Evolutionary conservation across 2,888 invertebrate genomes (phyloP), one percentile per base, ranked within the genome.

Genomic region (Agriopis leucophaearia): DNA sequence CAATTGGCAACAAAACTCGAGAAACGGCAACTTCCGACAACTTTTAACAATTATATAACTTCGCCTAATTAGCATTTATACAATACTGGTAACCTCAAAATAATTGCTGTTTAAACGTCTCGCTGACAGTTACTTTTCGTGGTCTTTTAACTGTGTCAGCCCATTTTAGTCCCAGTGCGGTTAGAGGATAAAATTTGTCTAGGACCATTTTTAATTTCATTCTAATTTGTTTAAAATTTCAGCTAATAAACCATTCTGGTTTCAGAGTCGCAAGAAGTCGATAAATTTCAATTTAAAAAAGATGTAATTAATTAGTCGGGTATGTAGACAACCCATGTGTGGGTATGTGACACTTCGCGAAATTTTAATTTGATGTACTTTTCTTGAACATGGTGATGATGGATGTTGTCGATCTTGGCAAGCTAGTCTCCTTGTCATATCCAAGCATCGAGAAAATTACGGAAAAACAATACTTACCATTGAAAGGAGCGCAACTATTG

Each of bases 31-130:
- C 47, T 66, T 62, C 62, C 57, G 40, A 51, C 48, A 66, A 66
- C 66, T 66, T 57, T 45, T 62, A 51, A 52, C 62, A 62, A 66
- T 66, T 66, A 13, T 48, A 66, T 61, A 66, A 66, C 61, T 66
- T 66, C 35, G 16, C 42, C 36, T 59, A 63, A 67, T 67, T 64
- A 68, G 64, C 68, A 68, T 68, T 68, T 68, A 59, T 63, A 67
- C 63, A 63, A 67, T 63, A 67, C 55, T 44, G 60, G 48, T 56
- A 51, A 58, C 52, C 63, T 38, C 48, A 15, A 56, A 72, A 70
- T 74, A 75, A 75, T 74, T 74, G 73, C 70, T 72, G 62, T 75
- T 74, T 77, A 72, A 77, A 74, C 66, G 73, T 68, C 74, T 74
- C 71, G 47, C 65, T 68, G 74, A 70, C 74, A 71, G 77, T 74